Evolutionary conservation across 2,888 invertebrate genomes (phyloP).

Genomic region (Chrysolina haemoptera): DNA sequence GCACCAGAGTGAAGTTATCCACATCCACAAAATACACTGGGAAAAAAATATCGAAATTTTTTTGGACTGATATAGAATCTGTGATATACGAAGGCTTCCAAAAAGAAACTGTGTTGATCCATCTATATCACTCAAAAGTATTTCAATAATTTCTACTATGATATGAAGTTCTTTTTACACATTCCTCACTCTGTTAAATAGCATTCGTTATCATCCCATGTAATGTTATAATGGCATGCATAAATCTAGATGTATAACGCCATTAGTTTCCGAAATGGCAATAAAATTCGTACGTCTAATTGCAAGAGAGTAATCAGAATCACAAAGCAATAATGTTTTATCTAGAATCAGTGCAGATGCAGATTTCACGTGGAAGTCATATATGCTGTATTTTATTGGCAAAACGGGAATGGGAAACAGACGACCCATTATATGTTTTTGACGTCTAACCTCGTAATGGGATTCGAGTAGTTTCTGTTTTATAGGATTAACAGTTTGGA

Average conservation of each 20-base stretch:
- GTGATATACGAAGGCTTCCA: too few relatives aligned
- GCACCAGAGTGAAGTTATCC: too few relatives aligned
- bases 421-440: background rate
- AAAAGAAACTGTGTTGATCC: too few relatives aligned
- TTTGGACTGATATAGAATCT: too few relatives aligned
- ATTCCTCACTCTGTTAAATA: background rate
- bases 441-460: background rate
- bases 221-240: background rate
- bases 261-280: conserved; percentile 19
- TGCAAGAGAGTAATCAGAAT: conserved; percentile 24
- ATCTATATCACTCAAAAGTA: too few relatives aligned
- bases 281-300: conserved; percentile 25
- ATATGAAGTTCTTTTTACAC: too few relatives aligned
- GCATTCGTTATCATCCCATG: conserved; percentile 7
- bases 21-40: too few relatives aligned
- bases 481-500: too few relatives aligned
- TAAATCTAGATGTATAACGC: conserved; percentile 3
- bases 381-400: conserved; percentile 1
- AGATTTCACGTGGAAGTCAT: conserved; percentile 4
- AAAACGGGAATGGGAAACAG: background rate
- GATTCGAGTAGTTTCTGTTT: too few relatives aligned
- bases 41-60: too few relatives aligned
- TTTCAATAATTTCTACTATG: too few relatives aligned
- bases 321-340: conserved; percentile 27
- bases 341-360: conserved; percentile 22